Evolutionary conservation across 1,140 invertebrate genomes (phyloP).

Genomic region (Diachasma alloeum): DNA sequence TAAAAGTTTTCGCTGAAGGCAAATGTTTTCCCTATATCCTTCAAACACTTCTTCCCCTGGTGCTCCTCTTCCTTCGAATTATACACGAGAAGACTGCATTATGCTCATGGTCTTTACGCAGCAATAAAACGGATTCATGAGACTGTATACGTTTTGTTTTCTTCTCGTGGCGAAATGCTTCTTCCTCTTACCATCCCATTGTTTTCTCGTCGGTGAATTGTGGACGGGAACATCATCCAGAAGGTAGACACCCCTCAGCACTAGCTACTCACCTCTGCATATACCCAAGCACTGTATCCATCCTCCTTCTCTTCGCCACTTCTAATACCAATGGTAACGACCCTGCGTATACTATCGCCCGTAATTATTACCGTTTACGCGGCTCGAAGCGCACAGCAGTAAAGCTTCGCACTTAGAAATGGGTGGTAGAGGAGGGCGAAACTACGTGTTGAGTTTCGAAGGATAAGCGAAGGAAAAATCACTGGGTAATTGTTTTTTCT

Average conservation of each 20-base stretch:
- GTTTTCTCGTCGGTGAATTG: background rate
- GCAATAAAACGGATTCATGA: slow-evolving; percentile 52
- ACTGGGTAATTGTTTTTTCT: background rate
- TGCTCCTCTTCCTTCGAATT: background rate
- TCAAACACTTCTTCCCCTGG: background rate
- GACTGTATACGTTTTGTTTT: slow-evolving; percentile 39
- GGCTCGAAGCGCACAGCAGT: slow-evolving; percentile 15
- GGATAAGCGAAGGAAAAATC: background rate
- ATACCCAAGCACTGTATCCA: background rate
- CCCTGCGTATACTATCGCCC: slow-evolving; percentile 44
- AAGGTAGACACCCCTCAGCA: too few relatives aligned
- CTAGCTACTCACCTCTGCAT: too few relatives aligned
- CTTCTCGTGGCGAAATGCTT: slow-evolving; percentile 36
- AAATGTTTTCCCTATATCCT: slow-evolving; percentile 24
- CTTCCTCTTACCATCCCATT: slow-evolving; percentile 21
- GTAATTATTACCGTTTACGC: slow-evolving; percentile 59
- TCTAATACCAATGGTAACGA: slow-evolving; percentile 49
- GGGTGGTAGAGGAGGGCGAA: background rate
- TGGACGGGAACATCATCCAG: too few relatives aligned
- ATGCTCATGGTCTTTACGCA: slow-evolving; percentile 50
- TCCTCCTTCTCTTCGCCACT: background rate
- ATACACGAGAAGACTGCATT: slow-evolving; percentile 32
- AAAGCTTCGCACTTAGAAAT: slow-evolving; percentile 15
- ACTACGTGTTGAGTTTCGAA: background rate
- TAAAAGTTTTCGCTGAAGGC: slow-evolving; percentile 10